Evolutionary conservation across 2,888 invertebrate genomes (phyloP).

Genomic region (Crematogaster levior): DNA sequence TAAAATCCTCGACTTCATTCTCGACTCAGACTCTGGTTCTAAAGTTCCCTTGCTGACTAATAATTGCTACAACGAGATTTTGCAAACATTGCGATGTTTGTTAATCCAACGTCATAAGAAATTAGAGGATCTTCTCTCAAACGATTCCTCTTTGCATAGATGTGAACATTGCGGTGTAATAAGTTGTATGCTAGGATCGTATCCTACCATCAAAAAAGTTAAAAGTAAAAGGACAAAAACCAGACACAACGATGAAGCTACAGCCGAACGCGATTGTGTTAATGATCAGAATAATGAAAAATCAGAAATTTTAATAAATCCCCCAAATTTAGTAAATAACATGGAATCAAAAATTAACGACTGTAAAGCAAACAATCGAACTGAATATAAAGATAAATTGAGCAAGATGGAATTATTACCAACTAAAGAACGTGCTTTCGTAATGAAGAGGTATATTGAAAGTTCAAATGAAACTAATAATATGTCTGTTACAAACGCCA

Average conservation of each 20-base stretch:
- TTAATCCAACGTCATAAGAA: constrained; percentile 57
- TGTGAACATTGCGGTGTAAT: constrained; percentile 77
- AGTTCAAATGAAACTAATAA: neutral
- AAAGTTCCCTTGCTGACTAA: constrained; percentile 52
- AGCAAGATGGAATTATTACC: neutral
- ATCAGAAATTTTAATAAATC: neutral
- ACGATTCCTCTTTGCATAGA: constrained; percentile 65
- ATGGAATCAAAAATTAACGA: neutral
- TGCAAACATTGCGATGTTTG: constrained; percentile 60
- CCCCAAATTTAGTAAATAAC: neutral
- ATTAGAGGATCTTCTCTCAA: constrained; percentile 62
- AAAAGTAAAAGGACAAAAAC: neutral
- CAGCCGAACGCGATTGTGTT: constrained; percentile 51
- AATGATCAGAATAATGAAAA: neutral
- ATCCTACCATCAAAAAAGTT: neutral
- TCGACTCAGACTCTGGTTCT: constrained; percentile 54
- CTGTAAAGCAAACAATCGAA: neutral
- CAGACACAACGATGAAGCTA: neutral
- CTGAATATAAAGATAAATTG: neutral
- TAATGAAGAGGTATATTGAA: neutral
- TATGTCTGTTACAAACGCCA: neutral
- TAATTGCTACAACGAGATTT: constrained; percentile 59
- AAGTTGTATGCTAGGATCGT: constrained; percentile 41
- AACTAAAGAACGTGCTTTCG: neutral
- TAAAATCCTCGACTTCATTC: constrained; percentile 63